These are phyloP conservation scores for Acinonyx jubatus DNA, from an alignment of 2,113 vertebrate species.

Conservation along the genomic window DNA sequence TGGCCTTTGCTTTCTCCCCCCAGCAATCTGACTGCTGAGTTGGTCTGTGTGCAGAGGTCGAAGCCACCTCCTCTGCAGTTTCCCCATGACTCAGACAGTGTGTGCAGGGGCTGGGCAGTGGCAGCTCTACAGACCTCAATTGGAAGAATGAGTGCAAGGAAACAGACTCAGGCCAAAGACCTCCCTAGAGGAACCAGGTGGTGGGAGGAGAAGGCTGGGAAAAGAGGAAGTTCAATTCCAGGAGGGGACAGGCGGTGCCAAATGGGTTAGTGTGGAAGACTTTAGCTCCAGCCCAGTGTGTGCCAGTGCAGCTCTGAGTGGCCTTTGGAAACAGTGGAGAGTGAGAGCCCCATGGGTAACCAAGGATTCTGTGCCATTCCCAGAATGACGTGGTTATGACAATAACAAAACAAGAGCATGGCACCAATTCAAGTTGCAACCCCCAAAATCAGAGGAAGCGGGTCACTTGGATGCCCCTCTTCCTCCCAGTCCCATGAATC, in stretches of 20 bases:
- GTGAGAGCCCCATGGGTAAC: background rate
- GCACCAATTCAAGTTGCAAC: background rate
- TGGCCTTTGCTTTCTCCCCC: slow-evolving; percentile 21
- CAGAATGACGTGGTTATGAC: background rate
- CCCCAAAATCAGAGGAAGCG: background rate
- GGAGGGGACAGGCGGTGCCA: slow-evolving; percentile 53
- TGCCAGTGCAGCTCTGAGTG: slow-evolving; percentile 33
- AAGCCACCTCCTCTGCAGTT: background rate
- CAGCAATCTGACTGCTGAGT: background rate
- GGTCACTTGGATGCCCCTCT: background rate
- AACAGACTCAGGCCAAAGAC: slow-evolving; percentile 64
- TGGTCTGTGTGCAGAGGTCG: background rate
- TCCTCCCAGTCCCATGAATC: background rate
- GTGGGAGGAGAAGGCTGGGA: slow-evolving; percentile 76
- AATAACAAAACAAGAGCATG: background rate
- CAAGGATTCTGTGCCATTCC: background rate
- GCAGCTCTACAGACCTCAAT: slow-evolving; percentile 42
- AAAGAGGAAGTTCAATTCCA: slow-evolving; percentile 60
- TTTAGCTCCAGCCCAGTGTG: background rate
- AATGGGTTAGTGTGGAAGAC: slow-evolving; percentile 65
- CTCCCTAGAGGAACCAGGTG: slow-evolving; percentile 79
- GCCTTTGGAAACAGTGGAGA: background rate
- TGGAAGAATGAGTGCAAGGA: slow-evolving; percentile 64
- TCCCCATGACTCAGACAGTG: slow-evolving; percentile 51
- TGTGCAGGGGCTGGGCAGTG: background rate